A percentile compares a stretch with the other conserved stretches of the same genome.
phyloP scores from a whole-genome alignment of 2,113 vertebrate genomes.

The Gnathonemus longibarbis region DNA sequence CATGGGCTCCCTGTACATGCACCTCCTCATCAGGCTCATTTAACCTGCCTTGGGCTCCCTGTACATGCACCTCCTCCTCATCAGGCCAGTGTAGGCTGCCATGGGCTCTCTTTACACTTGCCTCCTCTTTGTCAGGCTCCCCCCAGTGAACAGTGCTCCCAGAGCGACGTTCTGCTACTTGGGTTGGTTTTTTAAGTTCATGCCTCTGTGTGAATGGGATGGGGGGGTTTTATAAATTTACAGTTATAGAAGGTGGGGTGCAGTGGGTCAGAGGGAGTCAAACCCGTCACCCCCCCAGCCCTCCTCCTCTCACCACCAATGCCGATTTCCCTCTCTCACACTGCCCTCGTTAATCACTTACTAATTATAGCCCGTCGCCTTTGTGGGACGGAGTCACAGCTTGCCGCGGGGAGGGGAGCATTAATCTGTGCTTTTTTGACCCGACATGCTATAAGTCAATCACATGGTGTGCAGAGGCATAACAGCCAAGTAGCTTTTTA shows the following conservation, averaged over 20 bases:
- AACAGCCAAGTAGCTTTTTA: neutral
- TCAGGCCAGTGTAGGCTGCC: neutral
- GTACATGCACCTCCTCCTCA: no score
- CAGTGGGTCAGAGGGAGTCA: slow-evolving; percentile 23
- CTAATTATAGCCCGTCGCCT: slow-evolving; percentile 53
- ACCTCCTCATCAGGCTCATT: fast-evolving
- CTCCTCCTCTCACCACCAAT: slow-evolving; percentile 40
- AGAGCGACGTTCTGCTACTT: neutral
- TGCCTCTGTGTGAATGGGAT: neutral
- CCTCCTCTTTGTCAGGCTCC: neutral
- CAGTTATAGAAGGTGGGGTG: neutral
- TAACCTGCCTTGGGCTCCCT: neutral
- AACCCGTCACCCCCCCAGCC: slow-evolving; percentile 32
- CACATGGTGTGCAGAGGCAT: neutral
- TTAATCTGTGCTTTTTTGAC: slow-evolving; percentile 14
- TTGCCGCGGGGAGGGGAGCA: neutral
- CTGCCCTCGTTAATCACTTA: slow-evolving; percentile 60
- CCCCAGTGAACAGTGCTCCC: neutral
- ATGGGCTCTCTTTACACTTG: neutral
- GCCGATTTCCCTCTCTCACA: slow-evolving; percentile 44
- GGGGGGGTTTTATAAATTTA: neutral
- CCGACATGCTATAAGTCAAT: neutral
- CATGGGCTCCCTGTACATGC: neutral
- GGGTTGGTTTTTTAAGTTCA: neutral
- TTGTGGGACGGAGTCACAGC: neutral